Evolutionary conservation across 37 sponge, comb jelly and placozoan genomes (phyloP).

Genomic region (Theonella swinhoei): DNA sequence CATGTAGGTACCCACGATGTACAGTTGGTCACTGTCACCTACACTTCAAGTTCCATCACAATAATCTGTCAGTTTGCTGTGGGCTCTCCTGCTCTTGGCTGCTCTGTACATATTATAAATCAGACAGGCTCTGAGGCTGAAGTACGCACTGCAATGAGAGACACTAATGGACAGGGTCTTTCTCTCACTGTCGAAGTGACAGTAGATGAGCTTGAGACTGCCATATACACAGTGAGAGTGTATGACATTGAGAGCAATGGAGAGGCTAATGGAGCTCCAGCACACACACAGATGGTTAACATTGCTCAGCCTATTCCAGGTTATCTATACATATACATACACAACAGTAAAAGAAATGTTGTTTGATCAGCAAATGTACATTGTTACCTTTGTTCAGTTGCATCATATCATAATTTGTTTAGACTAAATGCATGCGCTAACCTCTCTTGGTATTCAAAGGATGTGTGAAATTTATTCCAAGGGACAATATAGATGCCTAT

Average conservation of each 20-base stretch:
- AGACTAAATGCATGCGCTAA: no score
- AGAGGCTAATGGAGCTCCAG: background rate
- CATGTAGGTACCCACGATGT: background rate
- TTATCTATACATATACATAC: background rate
- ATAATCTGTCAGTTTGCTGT: background rate
- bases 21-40: background rate
- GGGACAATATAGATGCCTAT: no score
- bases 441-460: no score
- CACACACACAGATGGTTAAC: background rate
- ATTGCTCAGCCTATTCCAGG: background rate
- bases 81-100: background rate
- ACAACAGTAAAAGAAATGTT: background rate
- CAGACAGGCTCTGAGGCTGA: background rate
- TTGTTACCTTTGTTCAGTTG: no score
- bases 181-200: background rate
- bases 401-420: no score
- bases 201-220: background rate
- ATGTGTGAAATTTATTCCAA: no score
- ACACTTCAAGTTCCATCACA: background rate
- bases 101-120: background rate
- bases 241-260: background rate
- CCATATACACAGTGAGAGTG: background rate
- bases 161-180: background rate
- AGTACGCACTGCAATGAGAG: background rate
- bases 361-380: no score